Conservation (phyloP, 2,888 invertebrate genomes). For the Mimas tiliae region DNA sequence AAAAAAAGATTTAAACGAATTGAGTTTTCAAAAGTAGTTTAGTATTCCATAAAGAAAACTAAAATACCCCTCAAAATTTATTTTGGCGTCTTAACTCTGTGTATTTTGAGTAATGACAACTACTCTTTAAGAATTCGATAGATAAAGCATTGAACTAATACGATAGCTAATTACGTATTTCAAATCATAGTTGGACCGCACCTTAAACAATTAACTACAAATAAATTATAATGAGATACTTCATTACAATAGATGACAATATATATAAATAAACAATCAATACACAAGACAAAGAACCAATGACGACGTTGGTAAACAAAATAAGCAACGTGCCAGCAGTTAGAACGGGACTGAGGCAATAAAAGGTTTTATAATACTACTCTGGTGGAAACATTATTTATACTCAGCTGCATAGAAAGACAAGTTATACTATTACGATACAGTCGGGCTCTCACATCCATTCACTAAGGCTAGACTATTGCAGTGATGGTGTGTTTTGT, state of each 20-base stretch:
- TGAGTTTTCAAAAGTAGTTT: too few species aligned
- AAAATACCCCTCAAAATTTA: too few species aligned
- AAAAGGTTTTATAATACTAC: not conserved
- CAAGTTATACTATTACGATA: slow-evolving; percentile 14
- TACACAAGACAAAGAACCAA: not conserved
- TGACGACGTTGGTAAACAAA: slow-evolving; percentile 1
- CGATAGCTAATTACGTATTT: too few species aligned
- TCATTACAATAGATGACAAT: not conserved
- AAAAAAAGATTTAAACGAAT: too few species aligned
- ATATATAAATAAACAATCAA: not conserved
- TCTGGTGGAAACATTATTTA: not conserved
- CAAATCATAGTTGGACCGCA: too few species aligned
- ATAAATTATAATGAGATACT: not conserved
- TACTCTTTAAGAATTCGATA: too few species aligned
- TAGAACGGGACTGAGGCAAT: not conserved
- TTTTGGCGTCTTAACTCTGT: too few species aligned
- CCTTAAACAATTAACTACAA: too few species aligned
- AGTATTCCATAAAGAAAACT: too few species aligned
- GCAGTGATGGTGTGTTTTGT: not conserved
- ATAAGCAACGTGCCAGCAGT: not conserved
- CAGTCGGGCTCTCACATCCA: not conserved
- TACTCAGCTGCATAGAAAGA: not conserved
- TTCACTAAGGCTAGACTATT: not conserved
- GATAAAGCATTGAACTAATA: too few species aligned
- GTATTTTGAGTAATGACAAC: too few species aligned